Percentiles rank a stretch among this genome's conserved stretches.
Conservation (phyloP, 2,888 invertebrate species). For the Eupithecia abbreviata region DNA sequence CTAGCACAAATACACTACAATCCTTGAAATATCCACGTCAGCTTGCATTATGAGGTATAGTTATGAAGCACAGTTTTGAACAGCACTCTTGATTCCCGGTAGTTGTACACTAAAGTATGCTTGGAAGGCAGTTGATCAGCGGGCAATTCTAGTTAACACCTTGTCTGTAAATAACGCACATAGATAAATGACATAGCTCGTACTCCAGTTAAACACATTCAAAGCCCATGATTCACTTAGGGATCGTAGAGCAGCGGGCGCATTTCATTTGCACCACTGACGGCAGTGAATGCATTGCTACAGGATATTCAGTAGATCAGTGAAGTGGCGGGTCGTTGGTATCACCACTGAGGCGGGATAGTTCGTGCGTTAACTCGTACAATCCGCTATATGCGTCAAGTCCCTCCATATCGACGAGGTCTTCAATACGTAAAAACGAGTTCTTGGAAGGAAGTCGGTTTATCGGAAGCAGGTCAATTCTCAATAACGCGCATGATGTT, state of each 20-base stretch:
- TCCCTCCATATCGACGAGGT: no score
- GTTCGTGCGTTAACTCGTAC: not conserved
- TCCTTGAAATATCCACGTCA: not conserved
- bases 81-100: not conserved
- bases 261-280: not conserved
- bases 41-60: not conserved
- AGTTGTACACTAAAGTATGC: not conserved
- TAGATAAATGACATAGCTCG: not conserved
- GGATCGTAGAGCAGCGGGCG: not conserved
- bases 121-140: not conserved
- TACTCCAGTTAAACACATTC: not conserved
- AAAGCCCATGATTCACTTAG: not conserved
- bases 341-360: not conserved
- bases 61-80: not conserved
- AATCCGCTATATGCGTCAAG: no score
- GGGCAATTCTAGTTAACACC: not conserved
- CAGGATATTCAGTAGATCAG: not conserved
- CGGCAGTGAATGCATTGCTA: not conserved
- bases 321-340: not conserved
- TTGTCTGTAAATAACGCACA: not conserved
- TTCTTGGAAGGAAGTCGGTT: no score
- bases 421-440: no score
- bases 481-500: no score
- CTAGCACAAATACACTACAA: not conserved
- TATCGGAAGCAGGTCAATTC: no score